These are phyloP conservation scores for Meteorus colon DNA, from an alignment of 2,888 invertebrate species.

Conservation along the genomic window DNA sequence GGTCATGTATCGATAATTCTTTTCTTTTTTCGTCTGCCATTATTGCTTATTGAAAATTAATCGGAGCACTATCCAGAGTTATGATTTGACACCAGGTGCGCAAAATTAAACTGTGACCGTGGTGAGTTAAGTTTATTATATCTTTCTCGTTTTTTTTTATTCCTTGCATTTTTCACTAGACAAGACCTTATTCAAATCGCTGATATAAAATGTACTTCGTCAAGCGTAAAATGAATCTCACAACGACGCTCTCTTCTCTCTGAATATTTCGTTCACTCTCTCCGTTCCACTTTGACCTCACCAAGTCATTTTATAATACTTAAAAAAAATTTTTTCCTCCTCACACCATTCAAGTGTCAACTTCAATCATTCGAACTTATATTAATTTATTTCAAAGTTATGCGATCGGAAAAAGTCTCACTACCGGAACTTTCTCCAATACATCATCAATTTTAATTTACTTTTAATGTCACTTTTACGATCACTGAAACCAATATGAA, in stretches of 20 bases:
- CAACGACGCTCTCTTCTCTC: background rate
- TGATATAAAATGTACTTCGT: background rate
- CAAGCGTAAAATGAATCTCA: slow-evolving; percentile 2
- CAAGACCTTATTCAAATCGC: slow-evolving; percentile 14
- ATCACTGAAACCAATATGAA: no score
- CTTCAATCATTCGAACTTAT: background rate
- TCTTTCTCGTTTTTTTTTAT: background rate
- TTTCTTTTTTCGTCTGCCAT: slow-evolving; percentile 36
- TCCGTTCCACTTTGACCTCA: background rate
- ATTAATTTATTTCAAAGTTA: background rate
- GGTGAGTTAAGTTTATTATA: background rate
- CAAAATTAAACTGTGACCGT: slow-evolving; percentile 42
- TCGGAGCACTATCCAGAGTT: slow-evolving; percentile 27
- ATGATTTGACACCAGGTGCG: slow-evolving; percentile 45
- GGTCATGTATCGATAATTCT: slow-evolving; percentile 13
- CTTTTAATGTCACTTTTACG: no score
- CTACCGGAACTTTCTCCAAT: no score
- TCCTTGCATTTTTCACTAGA: background rate
- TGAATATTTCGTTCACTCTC: background rate
- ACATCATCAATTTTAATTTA: no score
- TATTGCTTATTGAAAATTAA: slow-evolving; percentile 50
- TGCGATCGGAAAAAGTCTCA: background rate
- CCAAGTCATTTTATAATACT: background rate
- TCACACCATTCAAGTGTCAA: background rate
- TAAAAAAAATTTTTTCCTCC: background rate